Percentiles rank a stretch among this genome's conserved stretches.
phyloP scores from a whole-genome alignment of 2,797 vertebrate genomes.

The Gymnoscopelus braueri region DNA sequence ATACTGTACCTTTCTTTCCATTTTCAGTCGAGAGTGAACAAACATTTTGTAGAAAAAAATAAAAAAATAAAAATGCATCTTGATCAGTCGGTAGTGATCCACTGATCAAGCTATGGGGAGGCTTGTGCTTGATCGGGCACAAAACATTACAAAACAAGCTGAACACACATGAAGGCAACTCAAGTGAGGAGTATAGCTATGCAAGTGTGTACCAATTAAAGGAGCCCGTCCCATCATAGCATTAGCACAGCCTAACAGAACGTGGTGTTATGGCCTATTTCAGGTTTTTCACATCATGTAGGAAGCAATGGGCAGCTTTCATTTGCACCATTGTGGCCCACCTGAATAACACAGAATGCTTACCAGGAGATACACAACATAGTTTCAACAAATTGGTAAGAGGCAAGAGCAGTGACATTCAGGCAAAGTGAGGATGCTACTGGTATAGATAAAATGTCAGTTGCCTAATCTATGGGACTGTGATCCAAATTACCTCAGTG shows the following conservation, averaged over 20 bases:
- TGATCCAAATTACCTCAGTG: slow-evolving; percentile 44
- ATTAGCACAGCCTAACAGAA: slow-evolving; percentile 8
- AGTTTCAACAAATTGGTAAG: slow-evolving; percentile 26
- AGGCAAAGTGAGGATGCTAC: slow-evolving; percentile 22
- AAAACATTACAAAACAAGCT: slow-evolving; percentile 18
- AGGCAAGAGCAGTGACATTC: slow-evolving; percentile 41
- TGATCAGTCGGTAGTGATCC: slow-evolving; percentile 31
- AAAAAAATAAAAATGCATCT: not conserved
- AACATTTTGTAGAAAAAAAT: not conserved
- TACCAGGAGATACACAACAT: slow-evolving; percentile 14
- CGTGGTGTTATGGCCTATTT: too few species aligned
- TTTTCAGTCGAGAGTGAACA: slow-evolving; percentile 15
- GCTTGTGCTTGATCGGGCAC: slow-evolving; percentile 51
- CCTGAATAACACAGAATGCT: slow-evolving; percentile 23
- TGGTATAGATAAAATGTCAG: slow-evolving; percentile 46
- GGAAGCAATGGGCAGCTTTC: slow-evolving; percentile 25
- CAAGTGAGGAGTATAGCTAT: slow-evolving; percentile 1
- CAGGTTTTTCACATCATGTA: too few species aligned
- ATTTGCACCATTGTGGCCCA: slow-evolving; percentile 41
- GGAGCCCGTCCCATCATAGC: slow-evolving; percentile 18
- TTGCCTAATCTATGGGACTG: slow-evolving; percentile 37
- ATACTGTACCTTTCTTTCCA: slow-evolving; percentile 49
- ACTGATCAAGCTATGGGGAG: slow-evolving; percentile 34
- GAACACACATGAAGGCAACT: slow-evolving; percentile 32
- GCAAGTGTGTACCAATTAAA: slow-evolving; percentile 39